These are phyloP conservation scores for Olivierus martensii DNA, from an alignment of 1,140 invertebrate species.

Conservation along the genomic window DNA sequence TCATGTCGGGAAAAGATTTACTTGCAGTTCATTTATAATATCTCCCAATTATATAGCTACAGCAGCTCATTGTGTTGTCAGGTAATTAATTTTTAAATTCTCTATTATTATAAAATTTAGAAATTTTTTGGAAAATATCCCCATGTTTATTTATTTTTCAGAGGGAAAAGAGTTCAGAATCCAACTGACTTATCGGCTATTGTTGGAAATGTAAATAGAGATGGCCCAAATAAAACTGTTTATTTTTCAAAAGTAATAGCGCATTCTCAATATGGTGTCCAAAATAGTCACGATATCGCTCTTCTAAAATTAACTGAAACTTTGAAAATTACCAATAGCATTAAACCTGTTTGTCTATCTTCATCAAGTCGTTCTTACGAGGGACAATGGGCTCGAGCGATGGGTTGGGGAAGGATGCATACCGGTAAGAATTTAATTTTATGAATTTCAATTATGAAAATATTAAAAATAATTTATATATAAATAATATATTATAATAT, in stretches of 20 bases:
- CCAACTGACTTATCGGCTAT: constrained; percentile 3
- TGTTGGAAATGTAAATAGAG: constrained; percentile 3
- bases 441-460: no score
- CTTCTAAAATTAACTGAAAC: neutral
- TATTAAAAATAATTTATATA: no score
- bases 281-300: constrained; percentile 6
- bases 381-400: neutral
- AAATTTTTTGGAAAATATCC: no score
- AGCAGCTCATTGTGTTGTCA: constrained; percentile 8
- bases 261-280: constrained; percentile 4
- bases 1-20: constrained; percentile 2
- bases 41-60: constrained; percentile 8
- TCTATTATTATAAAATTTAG: neutral
- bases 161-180: neutral
- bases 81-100: neutral
- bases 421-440: neutral
- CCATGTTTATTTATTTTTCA: no score
- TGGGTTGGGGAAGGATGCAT: constrained; percentile 7
- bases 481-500: no score
- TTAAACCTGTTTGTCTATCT: constrained; percentile 4
- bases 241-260: constrained; percentile 4
- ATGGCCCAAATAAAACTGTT: constrained; percentile 8
- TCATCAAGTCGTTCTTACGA: neutral
- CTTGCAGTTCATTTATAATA: constrained; percentile 10
- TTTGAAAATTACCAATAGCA: neutral